Conservation (phyloP, 37 sponge, comb jelly and placozoan genomes). For the Halichondria panicea region DNA sequence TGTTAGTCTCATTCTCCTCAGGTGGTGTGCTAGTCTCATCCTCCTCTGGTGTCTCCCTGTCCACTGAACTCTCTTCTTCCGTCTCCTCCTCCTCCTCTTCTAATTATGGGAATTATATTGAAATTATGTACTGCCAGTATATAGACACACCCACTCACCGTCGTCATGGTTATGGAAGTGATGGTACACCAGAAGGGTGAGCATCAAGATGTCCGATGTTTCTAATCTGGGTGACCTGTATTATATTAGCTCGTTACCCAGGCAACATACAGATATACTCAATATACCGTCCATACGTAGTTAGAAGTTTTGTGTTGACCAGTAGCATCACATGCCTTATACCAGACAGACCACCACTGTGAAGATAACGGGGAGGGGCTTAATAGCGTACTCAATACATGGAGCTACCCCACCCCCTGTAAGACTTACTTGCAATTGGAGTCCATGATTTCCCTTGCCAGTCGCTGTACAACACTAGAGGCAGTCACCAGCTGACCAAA, state of each 20-base stretch:
- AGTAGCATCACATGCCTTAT: conserved; percentile 64
- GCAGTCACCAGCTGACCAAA: conserved; percentile 59
- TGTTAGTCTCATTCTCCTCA: no score
- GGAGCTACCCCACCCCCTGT: neutral
- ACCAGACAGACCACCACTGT: conserved; percentile 56
- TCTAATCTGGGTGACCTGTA: conserved; percentile 43
- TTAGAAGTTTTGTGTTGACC: conserved; percentile 55
- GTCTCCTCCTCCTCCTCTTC: no score
- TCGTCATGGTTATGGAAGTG: conserved; percentile 12
- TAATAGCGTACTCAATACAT: neutral
- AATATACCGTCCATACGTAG: conserved; percentile 44
- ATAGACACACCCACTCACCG: no score
- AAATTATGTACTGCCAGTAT: no score
- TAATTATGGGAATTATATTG: no score
- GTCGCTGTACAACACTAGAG: conserved; percentile 28
- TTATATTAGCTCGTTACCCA: neutral
- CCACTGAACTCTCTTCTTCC: no score
- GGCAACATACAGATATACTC: neutral
- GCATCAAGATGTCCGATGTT: conserved; percentile 44
- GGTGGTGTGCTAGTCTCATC: no score
- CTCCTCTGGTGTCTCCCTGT: no score
- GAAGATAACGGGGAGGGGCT: neutral
- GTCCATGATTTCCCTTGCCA: conserved; percentile 32
- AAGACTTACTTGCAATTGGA: conserved; percentile 38
- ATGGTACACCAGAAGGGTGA: conserved; percentile 39